Evolutionary conservation across 2,888 invertebrate species (phyloP), one percentile per base, ranked within the genome.

Genomic region (Aphrophora alni): DNA sequence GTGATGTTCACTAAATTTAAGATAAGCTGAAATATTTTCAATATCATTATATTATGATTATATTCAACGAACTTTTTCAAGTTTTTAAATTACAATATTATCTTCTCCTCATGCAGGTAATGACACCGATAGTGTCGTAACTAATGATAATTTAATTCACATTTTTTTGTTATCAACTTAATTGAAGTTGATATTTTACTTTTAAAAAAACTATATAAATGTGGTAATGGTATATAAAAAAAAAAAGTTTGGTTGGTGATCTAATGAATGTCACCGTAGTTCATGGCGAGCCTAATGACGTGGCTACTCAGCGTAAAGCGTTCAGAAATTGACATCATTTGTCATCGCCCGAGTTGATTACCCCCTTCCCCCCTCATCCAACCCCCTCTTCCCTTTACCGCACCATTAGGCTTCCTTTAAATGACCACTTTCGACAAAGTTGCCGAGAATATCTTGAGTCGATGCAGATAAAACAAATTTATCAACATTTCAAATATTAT

Each of bases 351-450:
- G 59, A 59, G 59, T 59, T 59, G 59, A 59, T 59, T 59, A 21
- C 59, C 59, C 33, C 59, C 59, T 59, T 14, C 59, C 59, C 14
- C 59, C 59, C 21, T 59, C n/a, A n/a, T n/a, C n/a, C n/a, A n/a
- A n/a, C n/a, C n/a, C 59, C 59, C 33, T 21, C 59, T 59, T 14
- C 59, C 59, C 14, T 21, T 21, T 8, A 21, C 24, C 51, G 25
- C 26, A 17, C 78, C 78, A 78, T 78, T 73, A 78, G 78, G 72
- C 78, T 78, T 38, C 78, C 78, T 78, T 73, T 78, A 78, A 78
- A 78, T 78, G 78, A 38, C 77, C 51, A 44, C 72, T 72, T 33
- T 44, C 7, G 44, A 33, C 33, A 33, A 44, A 44, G 44, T 14
- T 44, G 44, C 17, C 44, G 44, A 14, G 44, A 2, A 14, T 44